Conservation (phyloP, 2,888 invertebrate genomes). For the Lagria hirta region DNA sequence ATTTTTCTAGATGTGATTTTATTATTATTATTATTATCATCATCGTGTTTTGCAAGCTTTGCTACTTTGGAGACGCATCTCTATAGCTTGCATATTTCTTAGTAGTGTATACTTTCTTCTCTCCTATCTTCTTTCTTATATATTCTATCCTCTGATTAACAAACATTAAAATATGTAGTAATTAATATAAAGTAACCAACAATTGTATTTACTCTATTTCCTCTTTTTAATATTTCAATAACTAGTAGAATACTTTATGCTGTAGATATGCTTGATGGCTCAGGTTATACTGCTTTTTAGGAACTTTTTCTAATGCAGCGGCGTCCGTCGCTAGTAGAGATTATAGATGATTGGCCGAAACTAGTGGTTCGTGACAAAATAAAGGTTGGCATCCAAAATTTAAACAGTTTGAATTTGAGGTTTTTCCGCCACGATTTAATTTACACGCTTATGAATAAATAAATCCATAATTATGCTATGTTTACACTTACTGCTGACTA, state of each 20-base stretch:
- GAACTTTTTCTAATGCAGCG: constrained; percentile 69
- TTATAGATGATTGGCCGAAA: constrained; percentile 79
- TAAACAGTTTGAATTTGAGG: constrained; percentile 19
- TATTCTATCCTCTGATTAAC: constrained; percentile 31
- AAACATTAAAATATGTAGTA: constrained; percentile 30
- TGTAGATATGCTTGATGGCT: constrained; percentile 38
- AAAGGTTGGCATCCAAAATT: constrained; percentile 61
- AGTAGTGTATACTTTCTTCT: constrained; percentile 25
- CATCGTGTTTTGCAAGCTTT: constrained; percentile 23
- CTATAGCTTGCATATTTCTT: constrained; percentile 38
- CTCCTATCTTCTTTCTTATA: constrained; percentile 27
- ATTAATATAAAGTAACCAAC: constrained; percentile 28
- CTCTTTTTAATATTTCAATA: constrained; percentile 17
- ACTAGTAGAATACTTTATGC: constrained; percentile 25
- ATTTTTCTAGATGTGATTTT: constrained; percentile 30
- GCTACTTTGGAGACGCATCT: constrained; percentile 46
- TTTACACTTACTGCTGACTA: constrained; percentile 9
- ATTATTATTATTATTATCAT: constrained; percentile 19
- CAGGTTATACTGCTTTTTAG: constrained; percentile 58
- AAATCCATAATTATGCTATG: constrained; percentile 9
- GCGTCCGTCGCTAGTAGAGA: constrained; percentile 68
- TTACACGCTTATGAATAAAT: constrained; percentile 17
- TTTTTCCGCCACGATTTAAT: constrained; percentile 19
- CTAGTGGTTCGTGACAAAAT: constrained; percentile 67
- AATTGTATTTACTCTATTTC: constrained; percentile 10